Percentiles rank a stretch among this genome's conserved stretches.
Conservation (phyloP, 2,113 vertebrate species). For the Holacanthus passer region DNA sequence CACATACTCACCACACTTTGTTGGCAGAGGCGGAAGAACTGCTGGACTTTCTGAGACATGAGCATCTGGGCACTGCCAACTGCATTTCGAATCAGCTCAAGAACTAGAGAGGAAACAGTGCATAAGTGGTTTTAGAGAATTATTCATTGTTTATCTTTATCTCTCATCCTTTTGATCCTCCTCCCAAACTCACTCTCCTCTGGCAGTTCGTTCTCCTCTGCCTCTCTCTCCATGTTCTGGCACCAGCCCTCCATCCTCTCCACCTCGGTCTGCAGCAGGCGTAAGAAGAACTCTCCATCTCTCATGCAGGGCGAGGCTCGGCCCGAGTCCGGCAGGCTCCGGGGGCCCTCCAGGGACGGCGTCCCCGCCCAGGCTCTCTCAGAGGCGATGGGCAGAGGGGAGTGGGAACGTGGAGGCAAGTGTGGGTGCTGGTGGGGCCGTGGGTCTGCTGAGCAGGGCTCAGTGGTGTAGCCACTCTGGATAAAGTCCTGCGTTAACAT, state of each 20-base stretch:
- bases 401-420: conserved; percentile 80
- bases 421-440: conserved; percentile 82
- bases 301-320: conserved; percentile 94
- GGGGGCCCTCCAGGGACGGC: conserved; percentile 88
- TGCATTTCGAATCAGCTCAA: conserved; percentile 95
- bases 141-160: conserved; percentile 5
- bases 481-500: conserved; percentile 82
- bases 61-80: conserved; percentile 97
- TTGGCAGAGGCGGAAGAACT: conserved; percentile 98
- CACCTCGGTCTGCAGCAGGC: conserved; percentile 94
- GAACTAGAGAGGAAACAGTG: conserved; percentile 81
- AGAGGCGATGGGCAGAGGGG: conserved; percentile 79
- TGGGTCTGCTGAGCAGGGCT: conserved; percentile 79
- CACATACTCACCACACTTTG: conserved; percentile 93
- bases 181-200: conserved; percentile 91
- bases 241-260: conserved; percentile 99
- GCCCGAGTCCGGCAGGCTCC: conserved; percentile 95
- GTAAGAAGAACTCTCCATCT: conserved; percentile 97
- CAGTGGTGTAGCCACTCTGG: conserved; percentile 90
- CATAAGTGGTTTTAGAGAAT: conserved; percentile 16
- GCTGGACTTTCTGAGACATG: conserved; percentile 98
- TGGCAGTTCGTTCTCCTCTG: conserved; percentile 94
- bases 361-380: conserved; percentile 88
- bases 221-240: conserved; percentile 97
- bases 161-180: background rate